phyloP scores from a whole-genome alignment of 2,888 invertebrate species.

The Oegoconia quadripuncta region DNA sequence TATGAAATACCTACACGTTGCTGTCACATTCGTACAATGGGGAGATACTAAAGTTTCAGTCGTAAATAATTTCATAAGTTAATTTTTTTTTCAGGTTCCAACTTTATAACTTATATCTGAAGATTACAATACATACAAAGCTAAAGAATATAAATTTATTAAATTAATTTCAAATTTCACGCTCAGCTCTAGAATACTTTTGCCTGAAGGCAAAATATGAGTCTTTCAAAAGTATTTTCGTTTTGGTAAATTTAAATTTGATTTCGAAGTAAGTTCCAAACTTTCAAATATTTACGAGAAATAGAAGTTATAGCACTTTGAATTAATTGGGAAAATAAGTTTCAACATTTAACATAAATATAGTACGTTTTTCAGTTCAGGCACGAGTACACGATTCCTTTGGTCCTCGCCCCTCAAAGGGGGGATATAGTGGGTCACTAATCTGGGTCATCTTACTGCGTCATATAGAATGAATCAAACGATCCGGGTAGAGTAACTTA shows the following conservation, averaged over 20 bases:
- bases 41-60: constrained; percentile 1
- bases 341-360: too few species aligned
- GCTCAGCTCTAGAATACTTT: neutral
- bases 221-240: constrained; percentile 6
- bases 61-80: too few species aligned
- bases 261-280: constrained; percentile 3
- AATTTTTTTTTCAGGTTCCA: too few species aligned
- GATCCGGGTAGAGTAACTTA: too few species aligned
- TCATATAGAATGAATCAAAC: neutral
- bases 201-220: neutral
- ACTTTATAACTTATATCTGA: too few species aligned
- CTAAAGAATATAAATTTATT: neutral
- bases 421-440: constrained; percentile 4
- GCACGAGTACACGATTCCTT: too few species aligned
- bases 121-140: too few species aligned
- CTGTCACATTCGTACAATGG: constrained; percentile 8
- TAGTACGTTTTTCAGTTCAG: too few species aligned
- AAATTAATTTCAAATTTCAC: neutral
- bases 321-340: too few species aligned
- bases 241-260: constrained; percentile 9
- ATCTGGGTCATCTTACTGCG: constrained; percentile 19
- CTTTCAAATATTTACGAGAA: neutral
- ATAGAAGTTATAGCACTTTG: neutral
- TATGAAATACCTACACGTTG: constrained; percentile 35
- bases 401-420: neutral